Conservation (phyloP, 2,888 invertebrate species). For the Xestia xanthographa region DNA sequence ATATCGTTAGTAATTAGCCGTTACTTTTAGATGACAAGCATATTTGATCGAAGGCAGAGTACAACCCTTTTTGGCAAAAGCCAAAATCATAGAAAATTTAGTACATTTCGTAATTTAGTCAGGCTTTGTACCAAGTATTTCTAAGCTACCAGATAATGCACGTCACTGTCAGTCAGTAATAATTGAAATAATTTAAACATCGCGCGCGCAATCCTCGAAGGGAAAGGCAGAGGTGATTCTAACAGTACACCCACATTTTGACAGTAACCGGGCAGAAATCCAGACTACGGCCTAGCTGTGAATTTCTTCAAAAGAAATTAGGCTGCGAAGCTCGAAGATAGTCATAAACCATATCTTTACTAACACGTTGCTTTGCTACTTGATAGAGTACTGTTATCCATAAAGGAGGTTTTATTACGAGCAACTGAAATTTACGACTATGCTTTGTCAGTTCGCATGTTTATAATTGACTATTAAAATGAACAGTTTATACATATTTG, state of each 20-base stretch:
- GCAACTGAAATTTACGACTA: conserved; percentile 41
- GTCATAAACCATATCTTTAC: conserved; percentile 9
- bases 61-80: not conserved
- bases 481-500: not conserved
- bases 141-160: not conserved
- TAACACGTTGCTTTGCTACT: not conserved
- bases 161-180: not conserved
- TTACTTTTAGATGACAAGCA: too few relatives aligned
- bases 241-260: not conserved
- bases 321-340: not conserved
- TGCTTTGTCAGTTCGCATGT: conserved; percentile 13
- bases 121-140: not conserved
- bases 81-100: not conserved
- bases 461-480: conserved; percentile 31
- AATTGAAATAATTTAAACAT: not conserved
- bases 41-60: conserved; percentile 2
- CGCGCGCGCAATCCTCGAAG: not conserved
- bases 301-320: not conserved
- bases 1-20: too few relatives aligned
- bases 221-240: not conserved
- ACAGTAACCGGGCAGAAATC: not conserved
- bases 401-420: conserved; percentile 36
- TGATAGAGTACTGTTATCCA: conserved; percentile 35
- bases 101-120: not conserved
- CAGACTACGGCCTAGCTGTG: not conserved